phyloP scores from a whole-genome alignment of 2,113 vertebrate species.

The Pluvianellus socialis region DNA sequence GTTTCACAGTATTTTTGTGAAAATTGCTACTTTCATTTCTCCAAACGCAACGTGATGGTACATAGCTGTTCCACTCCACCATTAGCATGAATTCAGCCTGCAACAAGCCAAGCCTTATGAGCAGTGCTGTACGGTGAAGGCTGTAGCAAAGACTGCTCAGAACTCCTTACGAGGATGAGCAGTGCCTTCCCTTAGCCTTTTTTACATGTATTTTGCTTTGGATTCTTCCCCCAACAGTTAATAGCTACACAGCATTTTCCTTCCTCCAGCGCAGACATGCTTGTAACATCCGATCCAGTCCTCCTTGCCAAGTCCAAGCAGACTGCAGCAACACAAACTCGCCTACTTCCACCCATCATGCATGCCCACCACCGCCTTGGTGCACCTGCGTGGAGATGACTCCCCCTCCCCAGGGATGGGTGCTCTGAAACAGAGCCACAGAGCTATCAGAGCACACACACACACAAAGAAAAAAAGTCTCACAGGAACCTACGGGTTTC shows the following conservation, averaged over 20 bases:
- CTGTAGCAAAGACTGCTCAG: neutral
- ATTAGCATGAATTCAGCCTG: neutral
- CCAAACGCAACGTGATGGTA: neutral
- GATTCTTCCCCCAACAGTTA: neutral
- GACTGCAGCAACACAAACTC: neutral
- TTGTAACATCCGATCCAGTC: neutral
- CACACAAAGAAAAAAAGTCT: neutral
- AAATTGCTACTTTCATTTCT: neutral
- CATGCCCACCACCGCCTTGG: accelerated
- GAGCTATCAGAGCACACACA: neutral
- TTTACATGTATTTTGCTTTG: neutral
- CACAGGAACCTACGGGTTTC: neutral
- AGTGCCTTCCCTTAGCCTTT: neutral
- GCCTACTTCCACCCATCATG: neutral
- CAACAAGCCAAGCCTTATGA: neutral
- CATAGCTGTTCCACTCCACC: accelerated
- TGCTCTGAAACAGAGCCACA: neutral
- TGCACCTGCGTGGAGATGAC: neutral
- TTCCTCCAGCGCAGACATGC: neutral
- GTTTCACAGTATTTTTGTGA: neutral
- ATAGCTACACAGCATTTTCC: neutral
- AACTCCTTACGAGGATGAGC: neutral
- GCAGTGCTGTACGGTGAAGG: neutral
- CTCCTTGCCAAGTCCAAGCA: neutral
- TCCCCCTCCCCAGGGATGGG: neutral